Base-by-base conservation (phyloP, 2,888 invertebrate genomes). In the Zhengitettix transpicula region DNA sequence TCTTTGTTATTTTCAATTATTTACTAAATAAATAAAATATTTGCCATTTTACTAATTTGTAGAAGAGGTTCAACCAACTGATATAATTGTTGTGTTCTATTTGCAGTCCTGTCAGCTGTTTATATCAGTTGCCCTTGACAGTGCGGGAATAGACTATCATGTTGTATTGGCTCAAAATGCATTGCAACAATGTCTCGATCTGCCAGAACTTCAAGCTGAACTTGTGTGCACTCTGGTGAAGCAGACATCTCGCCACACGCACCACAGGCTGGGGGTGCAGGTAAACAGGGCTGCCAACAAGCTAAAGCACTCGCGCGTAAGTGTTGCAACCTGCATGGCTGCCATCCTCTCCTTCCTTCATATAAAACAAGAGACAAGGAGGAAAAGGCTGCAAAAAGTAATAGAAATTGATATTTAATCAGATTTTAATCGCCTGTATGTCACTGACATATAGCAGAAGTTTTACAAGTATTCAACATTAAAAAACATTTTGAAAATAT, bases 91-190 rank as follows among this genome's bases (percentile, higher is more conserved):
- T 7, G 7, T 28, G 7, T 28, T 28, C 28, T 28, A 7, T 62
- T 69, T 71, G 56, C 77, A 93, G 91, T 92, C 94, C 73, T 88
- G 93, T 66, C 93, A 96, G 71, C 81, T 97, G 65, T 98, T 97
- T 77, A 93, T 92, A 83, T 94, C 93, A 5, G 95, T 96, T 64
- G 87, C 91, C 54, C 89, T 98, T 66, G 95, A 96, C 75, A 70
- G 72, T n/a, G 89, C 94, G 59, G 92, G 94, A 70, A 90, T 97
- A 68, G 97, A 98, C 77, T 95, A 96, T 76, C 97, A 98, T 76
- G 95, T 98, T 69, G 92, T 92, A 62, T 79, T 98, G 63, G 96
- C 96, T 15, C 97, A 97, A 81, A 95, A 95, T 74, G 92, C 96
- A 42, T 79, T 98, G 60, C 89, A 91, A 71, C 90, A 91, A 72